phyloP scores from a whole-genome alignment of 2,888 invertebrate genomes.

The Tenthredo amoena region DNA sequence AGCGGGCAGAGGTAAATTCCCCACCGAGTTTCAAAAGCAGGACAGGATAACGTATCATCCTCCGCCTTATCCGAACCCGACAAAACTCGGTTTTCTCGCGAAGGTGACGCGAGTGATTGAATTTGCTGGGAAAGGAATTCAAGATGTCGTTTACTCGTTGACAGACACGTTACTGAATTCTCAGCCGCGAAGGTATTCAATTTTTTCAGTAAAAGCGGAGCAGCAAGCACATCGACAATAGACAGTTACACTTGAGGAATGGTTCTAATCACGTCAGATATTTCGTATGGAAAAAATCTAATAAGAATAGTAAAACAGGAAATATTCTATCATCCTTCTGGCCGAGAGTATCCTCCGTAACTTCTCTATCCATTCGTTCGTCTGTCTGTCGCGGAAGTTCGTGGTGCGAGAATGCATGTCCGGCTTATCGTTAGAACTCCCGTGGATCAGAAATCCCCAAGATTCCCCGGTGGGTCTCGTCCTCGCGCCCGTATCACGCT shows the following conservation, averaged over 20 bases:
- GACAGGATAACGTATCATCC: conserved; percentile 36
- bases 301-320: conserved; percentile 4
- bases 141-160: conserved; percentile 34
- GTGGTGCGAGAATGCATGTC: conserved; percentile 44
- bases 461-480: conserved; percentile 8
- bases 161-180: conserved; percentile 41
- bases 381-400: conserved; percentile 15
- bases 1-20: conserved; percentile 31
- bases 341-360: not conserved
- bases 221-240: conserved; percentile 20
- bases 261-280: conserved; percentile 47
- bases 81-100: conserved; percentile 41
- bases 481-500: conserved; percentile 9
- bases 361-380: conserved; percentile 15
- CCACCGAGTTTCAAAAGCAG: conserved; percentile 22
- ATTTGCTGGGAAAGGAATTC: conserved; percentile 26
- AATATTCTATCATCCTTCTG: conserved; percentile 37
- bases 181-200: conserved; percentile 12
- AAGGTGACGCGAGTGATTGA: conserved; percentile 42
- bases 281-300: conserved; percentile 31
- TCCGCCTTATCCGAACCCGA: not conserved
- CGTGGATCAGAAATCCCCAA: conserved; percentile 37
- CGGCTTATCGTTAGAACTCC: conserved; percentile 41
- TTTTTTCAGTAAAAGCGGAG: not conserved
- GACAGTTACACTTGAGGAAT: conserved; percentile 43